These are phyloP conservation scores for Argopecten irradians DNA, from an alignment of 1,140 invertebrate species.

Conservation along the genomic window DNA sequence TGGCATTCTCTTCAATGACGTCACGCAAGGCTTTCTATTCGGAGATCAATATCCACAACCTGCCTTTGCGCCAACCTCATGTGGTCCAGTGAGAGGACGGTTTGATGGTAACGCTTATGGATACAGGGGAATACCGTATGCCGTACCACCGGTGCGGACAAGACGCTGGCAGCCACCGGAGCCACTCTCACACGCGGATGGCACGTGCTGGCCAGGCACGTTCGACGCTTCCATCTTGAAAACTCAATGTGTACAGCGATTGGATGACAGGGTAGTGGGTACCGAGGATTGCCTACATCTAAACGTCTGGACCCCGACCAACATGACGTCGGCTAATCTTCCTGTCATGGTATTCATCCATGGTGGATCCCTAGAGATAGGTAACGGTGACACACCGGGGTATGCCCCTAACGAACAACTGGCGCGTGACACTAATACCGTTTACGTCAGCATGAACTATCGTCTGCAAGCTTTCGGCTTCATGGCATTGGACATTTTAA, in stretches of 20 bases:
- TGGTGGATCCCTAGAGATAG: conserved; percentile 84
- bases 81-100: conserved; percentile 87
- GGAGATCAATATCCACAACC: background rate
- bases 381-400: conserved; percentile 84
- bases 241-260: conserved; percentile 76
- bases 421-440: conserved; percentile 86
- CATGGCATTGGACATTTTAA: conserved; percentile 78
- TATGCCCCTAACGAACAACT: conserved; percentile 49
- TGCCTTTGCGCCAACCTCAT: conserved; percentile 79
- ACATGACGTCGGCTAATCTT: conserved; percentile 39
- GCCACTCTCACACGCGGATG: background rate
- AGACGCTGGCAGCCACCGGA: conserved; percentile 82
- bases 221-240: conserved; percentile 50
- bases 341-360: conserved; percentile 88
- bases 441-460: conserved; percentile 90
- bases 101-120: conserved; percentile 84
- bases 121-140: conserved; percentile 91
- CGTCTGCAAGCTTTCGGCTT: conserved; percentile 91
- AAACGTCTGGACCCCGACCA: conserved; percentile 62
- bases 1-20: no score
- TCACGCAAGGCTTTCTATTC: background rate
- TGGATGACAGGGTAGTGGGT: conserved; percentile 44
- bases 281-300: conserved; percentile 64
- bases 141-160: conserved; percentile 82
- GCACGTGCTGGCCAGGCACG: conserved; percentile 53